Conservation (phyloP, 2,888 invertebrate species). For the Timandra comae region DNA sequence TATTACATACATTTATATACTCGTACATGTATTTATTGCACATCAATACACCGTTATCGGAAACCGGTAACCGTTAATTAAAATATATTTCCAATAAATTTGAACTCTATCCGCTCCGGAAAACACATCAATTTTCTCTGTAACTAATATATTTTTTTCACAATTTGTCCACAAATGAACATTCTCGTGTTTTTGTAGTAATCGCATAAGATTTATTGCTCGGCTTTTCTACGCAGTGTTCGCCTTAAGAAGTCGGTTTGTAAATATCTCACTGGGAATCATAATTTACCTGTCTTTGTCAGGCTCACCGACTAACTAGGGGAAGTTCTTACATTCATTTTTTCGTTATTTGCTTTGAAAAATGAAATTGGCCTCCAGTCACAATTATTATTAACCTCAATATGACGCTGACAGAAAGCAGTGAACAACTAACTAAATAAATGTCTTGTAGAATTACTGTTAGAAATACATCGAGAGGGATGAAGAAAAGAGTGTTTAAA, state of each 20-base stretch:
- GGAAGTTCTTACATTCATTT: slow-evolving; percentile 5
- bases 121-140: too few species aligned
- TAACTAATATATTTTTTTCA: not conserved
- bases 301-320: slow-evolving; percentile 15
- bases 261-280: slow-evolving; percentile 13
- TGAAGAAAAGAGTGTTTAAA: too few species aligned
- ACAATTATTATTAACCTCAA: slow-evolving; percentile 12
- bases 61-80: too few species aligned
- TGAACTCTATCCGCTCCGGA: too few species aligned
- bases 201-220: slow-evolving; percentile 15
- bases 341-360: slow-evolving; percentile 5
- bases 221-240: slow-evolving; percentile 10
- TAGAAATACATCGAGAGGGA: too few species aligned
- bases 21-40: too few species aligned
- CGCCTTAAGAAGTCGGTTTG: slow-evolving; percentile 13
- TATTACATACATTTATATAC: too few species aligned
- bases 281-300: slow-evolving; percentile 23
- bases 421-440: too few species aligned
- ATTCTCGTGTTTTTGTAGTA: slow-evolving; percentile 8
- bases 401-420: slow-evolving; percentile 3
- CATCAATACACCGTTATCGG: too few species aligned
- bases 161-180: slow-evolving; percentile 10
- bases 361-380: slow-evolving; percentile 8
- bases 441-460: too few species aligned
- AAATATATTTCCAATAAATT: too few species aligned